Base-by-base conservation (phyloP, 2,113 vertebrate species). In the Spea bombifrons region DNA sequence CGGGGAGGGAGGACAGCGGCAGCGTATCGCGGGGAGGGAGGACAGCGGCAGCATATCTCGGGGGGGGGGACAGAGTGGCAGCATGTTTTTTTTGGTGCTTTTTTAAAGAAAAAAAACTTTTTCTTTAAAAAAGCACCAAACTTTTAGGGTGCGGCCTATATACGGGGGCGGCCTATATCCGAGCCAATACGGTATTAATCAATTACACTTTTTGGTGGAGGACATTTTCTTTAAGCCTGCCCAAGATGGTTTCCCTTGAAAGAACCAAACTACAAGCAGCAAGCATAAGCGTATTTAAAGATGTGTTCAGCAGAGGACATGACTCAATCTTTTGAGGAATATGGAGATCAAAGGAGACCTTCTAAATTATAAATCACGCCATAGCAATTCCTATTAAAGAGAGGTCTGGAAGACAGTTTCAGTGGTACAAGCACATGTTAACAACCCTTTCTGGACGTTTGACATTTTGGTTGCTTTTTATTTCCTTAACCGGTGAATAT, bases 331-430 rank as follows among this genome's bases (percentile, higher is more conserved):
- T 77, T 70, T 77, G 75, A 77, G 65, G 57, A 78, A 53, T 78
- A 61, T 72, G 30, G 15, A 72, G 59, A 78, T 72, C 69, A 78
- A 78, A 78, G 69, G 48, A 48, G 13, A 12, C 15, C 8, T 13
- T 45, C 48, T 78, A 50, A 78, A 78, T 78, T 72, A 78, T 78
- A 72, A 53, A 78, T 78, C 59, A 66, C 12, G 48, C 30, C 53
- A 72, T 72, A 17, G 65, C 76, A 72, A 46, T 67, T 81, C 66
- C 80, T 76, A 76, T 71, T 72, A 83, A 76, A 68, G 75, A 82
- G 78, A 44, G 43, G 78, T 70, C 30, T 64, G 46, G 50, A 61
- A 76, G 61, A 72, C 15, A 3, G 30, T 72, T 72, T 78, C 68
- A 65, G 68, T 53, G 61, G 3, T 66, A 52, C n/a, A 49, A 71